phyloP scores from a whole-genome alignment of 2,113 vertebrate genomes.

The Aegotheles bennettii region DNA sequence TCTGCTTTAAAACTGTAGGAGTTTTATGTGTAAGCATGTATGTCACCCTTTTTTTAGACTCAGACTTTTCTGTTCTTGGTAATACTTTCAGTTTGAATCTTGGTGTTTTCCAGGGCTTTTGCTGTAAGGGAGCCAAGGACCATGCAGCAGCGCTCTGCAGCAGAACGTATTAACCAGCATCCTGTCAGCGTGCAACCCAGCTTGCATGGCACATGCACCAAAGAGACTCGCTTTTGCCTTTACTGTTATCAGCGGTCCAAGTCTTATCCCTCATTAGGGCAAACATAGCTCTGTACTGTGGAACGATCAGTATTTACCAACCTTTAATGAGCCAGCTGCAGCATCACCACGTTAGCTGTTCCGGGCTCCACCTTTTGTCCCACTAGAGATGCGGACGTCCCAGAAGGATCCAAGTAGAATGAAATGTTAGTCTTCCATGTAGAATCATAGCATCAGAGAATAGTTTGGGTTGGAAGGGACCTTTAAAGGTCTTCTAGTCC shows the following conservation, averaged over 20 bases:
- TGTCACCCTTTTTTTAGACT: neutral
- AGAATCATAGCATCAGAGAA: neutral
- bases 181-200: fast-evolving
- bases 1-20: neutral
- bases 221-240: neutral
- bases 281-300: neutral
- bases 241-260: neutral
- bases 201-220: neutral
- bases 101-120: neutral
- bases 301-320: neutral
- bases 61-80: neutral
- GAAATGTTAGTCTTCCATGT: neutral
- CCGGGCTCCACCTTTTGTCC: neutral
- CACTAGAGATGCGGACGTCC: neutral
- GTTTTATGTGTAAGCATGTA: neutral
- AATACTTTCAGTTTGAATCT: neutral
- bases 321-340: neutral
- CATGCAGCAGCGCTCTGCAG: neutral
- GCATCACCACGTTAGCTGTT: neutral
- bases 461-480: neutral
- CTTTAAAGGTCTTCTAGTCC: neutral
- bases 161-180: neutral
- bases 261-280: neutral
- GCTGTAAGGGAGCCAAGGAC: neutral
- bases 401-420: neutral